Evolutionary conservation across 1,140 invertebrate genomes (phyloP), one percentile per base, ranked within the genome.

Genomic region (Leptestheria dahalacensis): DNA sequence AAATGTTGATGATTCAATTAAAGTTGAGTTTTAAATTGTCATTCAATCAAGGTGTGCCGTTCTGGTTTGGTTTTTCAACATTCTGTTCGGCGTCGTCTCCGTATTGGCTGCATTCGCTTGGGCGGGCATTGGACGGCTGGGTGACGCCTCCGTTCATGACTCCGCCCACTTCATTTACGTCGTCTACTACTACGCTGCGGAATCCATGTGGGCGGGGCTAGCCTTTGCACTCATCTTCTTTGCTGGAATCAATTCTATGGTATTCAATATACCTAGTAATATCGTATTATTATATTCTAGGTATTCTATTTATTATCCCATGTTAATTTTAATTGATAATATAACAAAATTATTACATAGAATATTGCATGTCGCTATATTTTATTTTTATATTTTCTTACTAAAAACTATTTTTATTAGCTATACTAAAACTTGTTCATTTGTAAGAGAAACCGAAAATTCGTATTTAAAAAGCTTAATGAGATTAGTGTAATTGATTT

Each of bases 181-280:
- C n/a, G 29, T 60, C 11, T 52, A 60, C 26, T 60, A 60, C 23
- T 50, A 60, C 20, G 28, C 46, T 20, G 23, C 49, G 28, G 23
- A 33, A 33, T 52, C 48, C 12, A n/a, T 60, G 33, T 60, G 58
- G 58, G 58, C 58, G 4, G 48, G 58, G 0, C 48, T 60, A 1
- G 23, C 51, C 21, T 60, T 50, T 41, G 49, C 29, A 18, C 49
- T 60, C 11, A 53, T 60, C 28, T 53, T 60, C 51, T 29, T 60
- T 23, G 48, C 58, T 23, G 58, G 58, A 50, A n/a, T 60, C 12
- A 60, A 60, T 20, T 28, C 47, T 29, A 50, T 60, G 47, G 58
- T 60, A 60, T 51, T 12, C 20, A 47, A 18, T 15, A 26, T 20
- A n/a, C n/a, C n/a, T n/a, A n/a, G n/a, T n/a, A n/a, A n/a, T n/a